Conservation (phyloP, 2,113 vertebrate genomes). For the Neofelis nebulosa region DNA sequence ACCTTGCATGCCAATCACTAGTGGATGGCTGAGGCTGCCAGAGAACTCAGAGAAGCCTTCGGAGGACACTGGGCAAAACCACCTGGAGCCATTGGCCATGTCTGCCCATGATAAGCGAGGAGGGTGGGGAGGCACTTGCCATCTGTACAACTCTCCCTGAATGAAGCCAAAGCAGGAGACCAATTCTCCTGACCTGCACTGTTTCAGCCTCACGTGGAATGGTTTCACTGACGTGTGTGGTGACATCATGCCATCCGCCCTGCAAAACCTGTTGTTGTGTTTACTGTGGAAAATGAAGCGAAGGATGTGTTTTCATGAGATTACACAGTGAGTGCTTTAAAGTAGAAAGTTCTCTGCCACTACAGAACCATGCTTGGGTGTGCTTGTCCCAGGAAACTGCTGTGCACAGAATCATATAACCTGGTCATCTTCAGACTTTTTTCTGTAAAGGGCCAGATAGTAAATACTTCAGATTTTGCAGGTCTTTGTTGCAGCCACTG, state of each 20-base stretch:
- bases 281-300: not conserved
- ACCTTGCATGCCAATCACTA: not conserved
- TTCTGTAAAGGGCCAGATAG: not conserved
- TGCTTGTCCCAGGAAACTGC: not conserved
- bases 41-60: not conserved
- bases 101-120: not conserved
- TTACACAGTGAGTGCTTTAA: not conserved
- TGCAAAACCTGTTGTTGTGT: not conserved
- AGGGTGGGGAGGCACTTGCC: not conserved
- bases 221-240: not conserved
- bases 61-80: not conserved
- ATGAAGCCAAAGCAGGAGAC: not conserved
- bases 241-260: not conserved
- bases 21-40: not conserved
- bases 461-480: not conserved
- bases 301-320: not conserved
- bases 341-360: not conserved
- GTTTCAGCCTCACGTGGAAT: not conserved
- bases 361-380: not conserved
- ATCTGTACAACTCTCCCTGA: not conserved
- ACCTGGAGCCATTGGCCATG: not conserved
- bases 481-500: not conserved
- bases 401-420: not conserved
- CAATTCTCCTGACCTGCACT: not conserved
- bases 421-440: not conserved